Base-by-base conservation (phyloP, 1,140 invertebrate species). In the Euschistus heros region DNA sequence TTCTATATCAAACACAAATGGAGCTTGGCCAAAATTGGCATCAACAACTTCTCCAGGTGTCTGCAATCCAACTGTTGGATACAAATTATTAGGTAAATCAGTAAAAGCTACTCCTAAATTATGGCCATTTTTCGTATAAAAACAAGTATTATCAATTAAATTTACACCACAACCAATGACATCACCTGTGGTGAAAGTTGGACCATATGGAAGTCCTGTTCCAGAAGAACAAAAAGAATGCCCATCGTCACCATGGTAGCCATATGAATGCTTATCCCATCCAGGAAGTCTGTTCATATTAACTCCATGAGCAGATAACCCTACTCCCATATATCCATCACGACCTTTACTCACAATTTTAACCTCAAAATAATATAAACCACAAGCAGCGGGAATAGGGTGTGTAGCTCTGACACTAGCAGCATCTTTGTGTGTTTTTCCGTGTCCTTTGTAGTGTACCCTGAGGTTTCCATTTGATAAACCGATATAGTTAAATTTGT, bases 201-300 rank as follows among this genome's bases (percentile, higher is more conserved):
- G 97, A 42, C 97, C 97, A 78, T 99, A 99, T 0, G 92, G 88
- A 75, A 95, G 91, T 0, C 97, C 97, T 26, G 92, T 94, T 55
- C 95, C 89, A 61, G 94, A 97, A 37, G 93, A 96, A 76, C 92
- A 96, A 78, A 99, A 99, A 68, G 94, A 97, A 77, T 99, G 92
- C 0, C 97, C 97, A 78, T 99, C 97, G 77, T 99, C 96, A 20
- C 96, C 97, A 78, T 99, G 97, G 81, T 99, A 99, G 47, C 96
- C 97, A 76, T 98, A 99, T 2, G 96, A 98, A 74, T 96, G 88
- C 75, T 97, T 97, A 76, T 99, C 97, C 94, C 97, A 99, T 89
- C 89, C 92, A 75, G 92, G 93, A 71, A 99, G 78, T 76, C 95
- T 82, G 77, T 98, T 98, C 81, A 97, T 90, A 75, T 94, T 97